phyloP scores from a whole-genome alignment of 2,113 vertebrate genomes.

The Australoheros scitulus region DNA sequence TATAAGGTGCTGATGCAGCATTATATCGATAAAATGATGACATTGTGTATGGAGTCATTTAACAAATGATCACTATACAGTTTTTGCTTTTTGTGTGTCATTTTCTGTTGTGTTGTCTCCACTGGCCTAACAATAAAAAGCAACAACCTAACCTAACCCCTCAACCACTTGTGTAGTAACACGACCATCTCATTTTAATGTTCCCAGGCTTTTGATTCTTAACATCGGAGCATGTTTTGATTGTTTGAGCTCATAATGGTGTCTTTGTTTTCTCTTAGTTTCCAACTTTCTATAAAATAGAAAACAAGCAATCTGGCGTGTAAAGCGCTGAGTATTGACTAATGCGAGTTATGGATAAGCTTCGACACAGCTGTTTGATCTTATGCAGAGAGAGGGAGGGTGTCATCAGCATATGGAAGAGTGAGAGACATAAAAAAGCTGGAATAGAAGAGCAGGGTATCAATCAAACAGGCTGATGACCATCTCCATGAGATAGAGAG shows the following conservation, averaged over 20 bases:
- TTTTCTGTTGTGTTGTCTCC: not conserved
- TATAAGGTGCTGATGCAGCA: too few species aligned
- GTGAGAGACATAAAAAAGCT: constrained; percentile 38
- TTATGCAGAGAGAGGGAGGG: constrained; percentile 4
- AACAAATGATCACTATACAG: not conserved
- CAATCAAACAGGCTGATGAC: constrained; percentile 75
- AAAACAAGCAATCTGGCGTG: not conserved
- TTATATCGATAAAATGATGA: not conserved
- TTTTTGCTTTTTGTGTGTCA: not conserved
- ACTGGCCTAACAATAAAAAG: not conserved
- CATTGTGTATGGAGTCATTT: not conserved
- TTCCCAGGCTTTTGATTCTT: not conserved
- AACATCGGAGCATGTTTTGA: not conserved
- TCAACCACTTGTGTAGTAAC: not conserved
- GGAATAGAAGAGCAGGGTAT: constrained; percentile 43
- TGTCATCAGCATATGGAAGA: constrained; percentile 55
- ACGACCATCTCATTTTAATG: not conserved
- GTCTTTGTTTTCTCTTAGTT: not conserved
- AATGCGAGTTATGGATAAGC: constrained; percentile 41
- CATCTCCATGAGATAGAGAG: constrained; percentile 66
- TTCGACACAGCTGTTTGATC: constrained; percentile 46
- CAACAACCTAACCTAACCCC: not conserved
- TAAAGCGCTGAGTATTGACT: not conserved
- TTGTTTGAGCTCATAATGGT: not conserved
- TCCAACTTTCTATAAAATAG: not conserved